Evolutionary conservation across 2,113 vertebrate species (phyloP).

Genomic region (Pituophis catenifer): DNA sequence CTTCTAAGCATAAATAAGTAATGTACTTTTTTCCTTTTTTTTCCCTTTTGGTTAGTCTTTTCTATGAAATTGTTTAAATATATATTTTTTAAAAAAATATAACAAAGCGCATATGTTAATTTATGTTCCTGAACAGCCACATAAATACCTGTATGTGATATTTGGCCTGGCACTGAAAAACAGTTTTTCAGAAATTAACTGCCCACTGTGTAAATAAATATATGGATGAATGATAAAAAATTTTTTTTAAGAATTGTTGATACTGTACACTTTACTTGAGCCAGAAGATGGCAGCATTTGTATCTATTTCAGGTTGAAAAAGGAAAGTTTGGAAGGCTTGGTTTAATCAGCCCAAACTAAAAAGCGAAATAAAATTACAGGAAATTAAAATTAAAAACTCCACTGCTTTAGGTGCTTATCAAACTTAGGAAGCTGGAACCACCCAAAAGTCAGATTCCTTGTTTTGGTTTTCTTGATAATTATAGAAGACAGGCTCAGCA

Average conservation of each 20-base stretch:
- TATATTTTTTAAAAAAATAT: fast-evolving
- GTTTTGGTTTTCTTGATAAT: slow-evolving; percentile 6
- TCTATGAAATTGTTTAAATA: not conserved
- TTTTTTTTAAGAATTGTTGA: fast-evolving
- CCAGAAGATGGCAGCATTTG: slow-evolving; percentile 55
- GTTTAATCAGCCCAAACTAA: not conserved
- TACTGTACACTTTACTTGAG: not conserved
- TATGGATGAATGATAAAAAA: not conserved
- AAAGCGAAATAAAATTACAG: not conserved
- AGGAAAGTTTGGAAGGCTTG: not conserved
- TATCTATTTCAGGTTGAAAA: not conserved
- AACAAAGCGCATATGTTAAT: not conserved
- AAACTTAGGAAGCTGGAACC: not conserved
- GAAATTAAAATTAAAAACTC: not conserved
- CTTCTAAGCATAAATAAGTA: not conserved
- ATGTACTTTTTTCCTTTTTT: not conserved
- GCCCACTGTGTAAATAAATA: not conserved
- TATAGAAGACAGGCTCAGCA: not conserved
- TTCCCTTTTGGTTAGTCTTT: not conserved
- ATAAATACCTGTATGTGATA: not conserved
- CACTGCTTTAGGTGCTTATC: not conserved
- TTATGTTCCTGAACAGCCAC: not conserved
- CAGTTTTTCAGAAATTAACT: not conserved
- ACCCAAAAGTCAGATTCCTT: not conserved
- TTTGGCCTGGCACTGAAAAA: not conserved